Conservation (phyloP, 2,113 vertebrate genomes). For the Gadus macrocephalus region DNA sequence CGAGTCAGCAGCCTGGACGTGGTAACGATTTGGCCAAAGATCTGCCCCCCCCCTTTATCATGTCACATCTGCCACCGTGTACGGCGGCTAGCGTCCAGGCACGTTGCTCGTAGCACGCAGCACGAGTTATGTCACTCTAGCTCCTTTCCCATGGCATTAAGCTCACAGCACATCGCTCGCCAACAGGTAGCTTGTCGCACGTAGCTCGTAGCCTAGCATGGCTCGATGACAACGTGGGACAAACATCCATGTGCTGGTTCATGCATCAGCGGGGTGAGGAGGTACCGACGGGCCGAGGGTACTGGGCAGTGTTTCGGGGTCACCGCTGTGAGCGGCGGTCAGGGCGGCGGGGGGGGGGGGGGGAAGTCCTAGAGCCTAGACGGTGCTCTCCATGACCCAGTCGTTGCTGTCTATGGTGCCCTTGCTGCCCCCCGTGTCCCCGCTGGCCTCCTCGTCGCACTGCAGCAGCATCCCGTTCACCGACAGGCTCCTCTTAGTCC, state of each 20-base stretch:
- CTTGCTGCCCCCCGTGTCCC: constrained; percentile 75
- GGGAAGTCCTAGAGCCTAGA: constrained; percentile 66
- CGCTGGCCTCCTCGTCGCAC: constrained; percentile 81
- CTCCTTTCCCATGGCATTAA: too few species aligned
- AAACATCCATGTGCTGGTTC: not conserved
- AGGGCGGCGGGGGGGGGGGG: constrained; percentile 22
- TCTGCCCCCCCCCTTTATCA: too few species aligned
- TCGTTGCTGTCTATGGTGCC: constrained; percentile 82
- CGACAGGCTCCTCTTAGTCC: constrained; percentile 92
- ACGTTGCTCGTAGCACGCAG: too few species aligned
- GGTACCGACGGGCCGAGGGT: not conserved
- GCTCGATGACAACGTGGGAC: not conserved
- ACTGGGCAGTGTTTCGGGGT: too few species aligned
- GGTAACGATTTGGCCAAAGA: too few species aligned
- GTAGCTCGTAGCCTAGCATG: not conserved
- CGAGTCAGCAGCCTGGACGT: not conserved
- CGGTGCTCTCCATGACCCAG: constrained; percentile 96
- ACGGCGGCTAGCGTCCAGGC: too few species aligned
- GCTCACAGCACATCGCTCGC: too few species aligned
- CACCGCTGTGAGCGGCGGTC: not conserved
- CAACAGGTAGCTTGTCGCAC: too few species aligned
- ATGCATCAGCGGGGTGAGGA: too few species aligned
- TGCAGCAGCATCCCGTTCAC: constrained; percentile 90
- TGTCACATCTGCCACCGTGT: too few species aligned
- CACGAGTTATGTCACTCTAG: too few species aligned